Base-by-base conservation (phyloP, 2,888 invertebrate genomes). In the Caenorhabditis sulstoni region DNA sequence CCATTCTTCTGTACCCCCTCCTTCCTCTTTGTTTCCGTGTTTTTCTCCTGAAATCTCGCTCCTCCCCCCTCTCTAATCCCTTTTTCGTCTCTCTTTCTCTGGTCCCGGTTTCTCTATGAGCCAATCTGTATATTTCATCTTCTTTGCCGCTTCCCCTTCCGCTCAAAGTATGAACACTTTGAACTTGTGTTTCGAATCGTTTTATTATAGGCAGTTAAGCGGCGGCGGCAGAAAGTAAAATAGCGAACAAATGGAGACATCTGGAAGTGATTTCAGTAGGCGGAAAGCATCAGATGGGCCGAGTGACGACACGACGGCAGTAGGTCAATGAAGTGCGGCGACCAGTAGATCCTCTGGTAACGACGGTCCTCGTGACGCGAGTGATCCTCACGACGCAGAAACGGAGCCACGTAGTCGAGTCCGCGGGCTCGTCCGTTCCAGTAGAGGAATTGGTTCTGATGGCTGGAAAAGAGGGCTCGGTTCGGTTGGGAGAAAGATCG, bases 401-500 rank as follows among this genome's bases (percentile, higher is more conserved):
- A 87, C 41, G 88, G 88, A 45, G 86, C 79, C 20, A 85, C 78
- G 71, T 86, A 86, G 53, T 89, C 86, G n/a, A 89, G 71, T 0
- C 88, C 88, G 14, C 68, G 68, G 5, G 85, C 86, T 8, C 88
- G 75, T 9, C 87, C 88, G 35, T 83, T 81, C 87, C 87, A 88
- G 66, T 88, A 88, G 23, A 81, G 74, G 37, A 81, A 74, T 67
- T 87, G 84, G 71, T 88, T 88, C 47, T 88, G 85, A 57, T 83
- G 84, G 37, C 88, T 85, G 78, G 29, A 29, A 29, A 7, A 29
- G 29, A 29, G 7, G 7, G 29, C 3, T 3, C 29, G 29, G 7
- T 29, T 29, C 29, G 7, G 29, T 5, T 7, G 3, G 7, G 29
- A 29, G 7, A 7, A 29, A 3, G 18, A 22, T 3, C 11, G 8